These are phyloP conservation scores for Mormoops blainvillei DNA, from an alignment of 2,113 vertebrate species.

Conservation along the genomic window DNA sequence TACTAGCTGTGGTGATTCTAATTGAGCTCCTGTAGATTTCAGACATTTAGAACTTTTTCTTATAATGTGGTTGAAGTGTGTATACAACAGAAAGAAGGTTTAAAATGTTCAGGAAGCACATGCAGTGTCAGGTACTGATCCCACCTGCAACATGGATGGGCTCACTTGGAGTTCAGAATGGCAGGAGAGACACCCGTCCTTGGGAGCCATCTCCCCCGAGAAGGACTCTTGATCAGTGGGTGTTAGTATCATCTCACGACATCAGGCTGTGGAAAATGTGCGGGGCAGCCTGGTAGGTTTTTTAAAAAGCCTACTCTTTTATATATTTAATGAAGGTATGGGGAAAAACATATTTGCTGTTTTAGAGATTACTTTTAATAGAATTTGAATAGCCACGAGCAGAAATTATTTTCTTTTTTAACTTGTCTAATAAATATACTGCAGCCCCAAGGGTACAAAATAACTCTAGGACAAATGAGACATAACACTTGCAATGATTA, in stretches of 20 bases:
- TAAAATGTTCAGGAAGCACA: not conserved
- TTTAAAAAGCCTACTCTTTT: not conserved
- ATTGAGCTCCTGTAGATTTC: not conserved
- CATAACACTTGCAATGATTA: conserved; percentile 43
- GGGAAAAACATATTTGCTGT: conserved; percentile 10
- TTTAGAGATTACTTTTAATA: conserved; percentile 44
- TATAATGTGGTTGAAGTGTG: not conserved
- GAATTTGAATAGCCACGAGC: conserved; percentile 36
- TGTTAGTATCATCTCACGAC: not conserved
- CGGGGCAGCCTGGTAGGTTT: not conserved
- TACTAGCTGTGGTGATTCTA: not conserved
- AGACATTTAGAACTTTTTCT: not conserved
- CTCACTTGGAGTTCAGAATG: not conserved
- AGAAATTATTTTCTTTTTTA: conserved; percentile 42
- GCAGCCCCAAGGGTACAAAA: not conserved
- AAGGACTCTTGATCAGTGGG: not conserved
- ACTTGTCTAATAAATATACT: conserved; percentile 37
- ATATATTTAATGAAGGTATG: not conserved
- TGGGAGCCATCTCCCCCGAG: not conserved
- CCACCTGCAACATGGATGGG: not conserved
- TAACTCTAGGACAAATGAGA: conserved; percentile 32
- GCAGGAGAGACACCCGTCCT: not conserved
- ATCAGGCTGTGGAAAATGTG: not conserved
- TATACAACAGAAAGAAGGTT: not conserved
- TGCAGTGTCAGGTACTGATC: accelerated